phyloP scores from a whole-genome alignment of 1,140 invertebrate species.

The Heterodera carotae region DNA sequence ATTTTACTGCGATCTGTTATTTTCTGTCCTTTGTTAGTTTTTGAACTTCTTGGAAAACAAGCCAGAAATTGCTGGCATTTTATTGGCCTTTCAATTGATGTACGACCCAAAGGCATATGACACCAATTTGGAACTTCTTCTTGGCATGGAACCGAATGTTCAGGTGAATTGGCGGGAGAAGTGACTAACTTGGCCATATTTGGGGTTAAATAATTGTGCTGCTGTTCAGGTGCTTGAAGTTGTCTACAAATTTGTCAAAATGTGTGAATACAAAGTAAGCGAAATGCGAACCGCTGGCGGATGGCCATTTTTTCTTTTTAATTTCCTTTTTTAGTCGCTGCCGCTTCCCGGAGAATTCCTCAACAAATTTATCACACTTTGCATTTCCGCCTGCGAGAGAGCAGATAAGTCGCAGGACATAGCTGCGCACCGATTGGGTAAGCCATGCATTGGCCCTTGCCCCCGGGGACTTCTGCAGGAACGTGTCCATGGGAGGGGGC shows the following conservation, averaged over 20 bases:
- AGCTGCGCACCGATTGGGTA: slow-evolving; percentile 19
- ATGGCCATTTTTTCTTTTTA: slow-evolving; percentile 6
- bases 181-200: too few species aligned
- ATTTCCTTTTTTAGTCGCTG: background rate
- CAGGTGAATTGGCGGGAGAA: background rate
- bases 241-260: slow-evolving; percentile 17
- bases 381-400: slow-evolving; percentile 14
- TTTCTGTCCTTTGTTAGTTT: slow-evolving; percentile 1
- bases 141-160: slow-evolving; percentile 22
- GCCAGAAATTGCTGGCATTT: slow-evolving; percentile 29
- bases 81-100: slow-evolving; percentile 22
- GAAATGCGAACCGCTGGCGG: background rate
- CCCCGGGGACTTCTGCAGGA: too few species aligned
- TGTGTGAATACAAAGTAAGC: slow-evolving; percentile 22
- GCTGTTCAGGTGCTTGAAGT: background rate
- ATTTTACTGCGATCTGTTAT: too few species aligned
- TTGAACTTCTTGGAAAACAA: slow-evolving; percentile 16
- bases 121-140: slow-evolving; percentile 16
- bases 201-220: too few species aligned
- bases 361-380: slow-evolving; percentile 16
- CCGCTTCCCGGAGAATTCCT: slow-evolving; percentile 17
- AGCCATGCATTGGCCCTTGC: too few species aligned
- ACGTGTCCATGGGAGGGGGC: too few species aligned
- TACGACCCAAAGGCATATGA: slow-evolving; percentile 17
- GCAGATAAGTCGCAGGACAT: slow-evolving; percentile 3